Evolutionary conservation across 2,113 vertebrate genomes (phyloP).

Genomic region (Elephantulus edwardii): DNA sequence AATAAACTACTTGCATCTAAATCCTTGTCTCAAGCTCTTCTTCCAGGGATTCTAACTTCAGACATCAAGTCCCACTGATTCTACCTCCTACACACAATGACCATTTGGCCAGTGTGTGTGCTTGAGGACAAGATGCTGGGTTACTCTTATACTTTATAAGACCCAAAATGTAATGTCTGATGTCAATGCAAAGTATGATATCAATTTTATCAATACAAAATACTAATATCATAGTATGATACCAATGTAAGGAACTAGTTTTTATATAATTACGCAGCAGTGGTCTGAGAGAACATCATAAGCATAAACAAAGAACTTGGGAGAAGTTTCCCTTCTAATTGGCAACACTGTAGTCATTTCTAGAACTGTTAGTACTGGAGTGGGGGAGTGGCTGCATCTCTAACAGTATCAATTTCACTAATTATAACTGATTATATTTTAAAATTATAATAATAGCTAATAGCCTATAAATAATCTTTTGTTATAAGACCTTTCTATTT

Average conservation of each 20-base stretch:
- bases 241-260: neutral
- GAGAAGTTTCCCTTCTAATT: conserved; percentile 1
- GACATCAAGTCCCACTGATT: neutral
- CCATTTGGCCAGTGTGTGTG: neutral
- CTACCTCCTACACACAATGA: neutral
- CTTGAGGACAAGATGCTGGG: neutral
- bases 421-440: conserved; percentile 48
- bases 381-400: neutral
- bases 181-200: neutral
- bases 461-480: conserved; percentile 75
- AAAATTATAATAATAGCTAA: conserved; percentile 72
- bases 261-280: neutral
- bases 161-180: conserved; percentile 19
- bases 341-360: neutral
- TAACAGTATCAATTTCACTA: conserved; percentile 53
- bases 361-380: neutral
- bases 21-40: neutral
- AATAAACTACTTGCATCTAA: neutral
- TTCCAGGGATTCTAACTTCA: neutral
- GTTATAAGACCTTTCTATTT: conserved; percentile 65
- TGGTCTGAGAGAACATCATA: neutral
- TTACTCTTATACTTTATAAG: neutral
- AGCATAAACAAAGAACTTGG: conserved; percentile 41
- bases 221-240: no score
- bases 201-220: no score